Base-by-base conservation (phyloP, 2,888 invertebrate species). In the Papilio demoleus region DNA sequence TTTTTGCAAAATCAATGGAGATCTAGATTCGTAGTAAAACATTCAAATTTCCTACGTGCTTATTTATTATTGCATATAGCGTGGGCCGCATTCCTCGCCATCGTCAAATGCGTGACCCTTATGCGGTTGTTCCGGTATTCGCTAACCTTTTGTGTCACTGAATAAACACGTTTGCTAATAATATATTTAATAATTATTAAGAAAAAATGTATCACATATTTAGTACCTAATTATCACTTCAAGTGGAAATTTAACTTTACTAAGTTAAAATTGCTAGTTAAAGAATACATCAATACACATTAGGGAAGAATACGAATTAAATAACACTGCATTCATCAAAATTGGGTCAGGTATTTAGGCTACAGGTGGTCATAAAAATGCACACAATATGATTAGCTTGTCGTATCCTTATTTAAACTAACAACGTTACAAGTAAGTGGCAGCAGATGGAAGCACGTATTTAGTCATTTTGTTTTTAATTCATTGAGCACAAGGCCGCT, bases 51-150 rank as follows among this genome's bases (percentile, higher is more conserved):
- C n/a, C 6, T 27, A 53, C 53, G 53, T 53, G 53, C 8, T 53
- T 8, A 22, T 47, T 47, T 22, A 53, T 53, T n/a, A 53, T 53
- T 53, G 27, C 27, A 47, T 47, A 47, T 12, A n/a, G n/a, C 36
- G 22, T 17, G 27, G 36, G 27, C 60, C 42, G 67, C 66, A 67
- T 60, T 60, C 61, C 67, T 61, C 17, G 17, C 24, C 34, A 40
- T 68, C 47, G 47, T 65, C 47, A 36, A 47, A 47, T 60, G 59
- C 66, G 47, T 60, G 24, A 36, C 66, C 45, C 47, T 14, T 60
- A 60, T 24, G 27, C 67, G 71, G 67, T 65, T 63, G 63, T 47
- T 68, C 64, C 68, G 68, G 40, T 42, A 70, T 70, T 68, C 58
- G 42, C 36, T 42, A 40, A 27, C 59, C 60, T 60, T 53, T n/a